A percentile compares a stretch with the other conserved stretches of the same genome.
Evolutionary conservation across 2,888 invertebrate species (phyloP).

Genomic region (Leptogaster cylindrica): DNA sequence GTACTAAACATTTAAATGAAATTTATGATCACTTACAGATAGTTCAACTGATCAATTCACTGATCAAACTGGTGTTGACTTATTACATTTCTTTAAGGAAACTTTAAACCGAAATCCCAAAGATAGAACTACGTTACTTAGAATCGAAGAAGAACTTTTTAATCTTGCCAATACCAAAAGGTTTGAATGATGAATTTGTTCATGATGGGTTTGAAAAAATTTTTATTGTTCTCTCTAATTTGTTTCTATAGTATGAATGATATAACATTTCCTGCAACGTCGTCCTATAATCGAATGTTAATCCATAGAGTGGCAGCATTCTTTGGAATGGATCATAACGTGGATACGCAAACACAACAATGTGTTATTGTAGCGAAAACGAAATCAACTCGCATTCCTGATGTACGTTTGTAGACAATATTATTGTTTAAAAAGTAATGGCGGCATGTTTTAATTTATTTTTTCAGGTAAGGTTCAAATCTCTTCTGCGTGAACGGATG

Average conservation of each 20-base stretch:
- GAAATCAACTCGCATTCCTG: constrained; percentile 61
- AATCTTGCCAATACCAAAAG: constrained; percentile 81
- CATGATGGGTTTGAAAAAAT: too few relatives aligned
- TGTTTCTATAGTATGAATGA: constrained; percentile 68
- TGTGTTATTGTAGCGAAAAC: constrained; percentile 87
- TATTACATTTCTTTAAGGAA: constrained; percentile 86
- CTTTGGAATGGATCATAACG: constrained; percentile 93
- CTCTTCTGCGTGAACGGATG: constrained; percentile 72
- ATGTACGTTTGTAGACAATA: constrained; percentile 51
- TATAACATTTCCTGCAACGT: constrained; percentile 89
- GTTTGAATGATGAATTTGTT: constrained; percentile 70
- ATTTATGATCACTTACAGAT: constrained; percentile 64
- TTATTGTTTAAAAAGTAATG: neutral
- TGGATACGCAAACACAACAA: constrained; percentile 80
- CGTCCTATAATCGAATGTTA: constrained; percentile 95
- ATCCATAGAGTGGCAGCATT: constrained; percentile 93
- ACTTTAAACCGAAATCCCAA: constrained; percentile 90
- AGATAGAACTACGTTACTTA: constrained; percentile 83
- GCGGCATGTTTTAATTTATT: neutral
- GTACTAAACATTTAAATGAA: neutral
- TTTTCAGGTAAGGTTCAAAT: constrained; percentile 70
- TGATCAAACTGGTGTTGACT: constrained; percentile 77
- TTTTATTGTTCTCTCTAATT: neutral
- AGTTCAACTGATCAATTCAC: constrained; percentile 77
- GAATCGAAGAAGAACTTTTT: constrained; percentile 86